A percentile compares a stretch with the other conserved stretches of the same genome.
phyloP scores from a whole-genome alignment of 2,888 invertebrate species.

The Nymphalis polychloros region DNA sequence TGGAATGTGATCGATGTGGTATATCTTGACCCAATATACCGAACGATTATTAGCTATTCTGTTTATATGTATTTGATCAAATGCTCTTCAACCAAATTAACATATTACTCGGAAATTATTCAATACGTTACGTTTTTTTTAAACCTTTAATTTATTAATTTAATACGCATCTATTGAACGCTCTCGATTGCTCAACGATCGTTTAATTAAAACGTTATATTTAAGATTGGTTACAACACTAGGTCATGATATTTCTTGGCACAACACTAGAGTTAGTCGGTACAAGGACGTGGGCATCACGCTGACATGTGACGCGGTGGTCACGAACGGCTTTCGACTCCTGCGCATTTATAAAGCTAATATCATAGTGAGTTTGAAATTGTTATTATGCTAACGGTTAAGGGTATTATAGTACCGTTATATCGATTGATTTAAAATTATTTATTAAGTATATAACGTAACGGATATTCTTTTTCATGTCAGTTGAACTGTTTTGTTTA shows the following conservation, averaged over 20 bases:
- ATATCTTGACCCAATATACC: constrained; percentile 6
- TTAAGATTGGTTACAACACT: constrained; percentile 41
- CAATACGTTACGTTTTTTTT: neutral
- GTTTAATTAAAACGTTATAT: constrained; percentile 46
- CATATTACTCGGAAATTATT: neutral
- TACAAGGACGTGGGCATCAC: constrained; percentile 69
- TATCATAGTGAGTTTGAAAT: neutral
- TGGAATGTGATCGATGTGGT: constrained; percentile 21
- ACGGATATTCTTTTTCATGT: no score
- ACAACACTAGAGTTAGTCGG: constrained; percentile 25
- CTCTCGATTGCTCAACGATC: constrained; percentile 17
- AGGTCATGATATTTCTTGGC: constrained; percentile 32
- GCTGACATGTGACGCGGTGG: constrained; percentile 60
- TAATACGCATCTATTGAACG: constrained; percentile 1
- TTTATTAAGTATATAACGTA: no score
- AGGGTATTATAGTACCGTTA: neutral
- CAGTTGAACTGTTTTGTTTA: no score
- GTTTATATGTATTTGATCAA: neutral
- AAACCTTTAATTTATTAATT: constrained; percentile 7
- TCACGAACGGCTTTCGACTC: constrained; percentile 59
- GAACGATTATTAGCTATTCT: neutral
- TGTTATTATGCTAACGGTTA: neutral
- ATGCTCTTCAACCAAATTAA: neutral
- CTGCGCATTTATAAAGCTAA: constrained; percentile 13
- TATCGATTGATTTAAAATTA: neutral